Evolutionary conservation across 1,140 invertebrate genomes (phyloP), one percentile per base, ranked within the genome.

Genomic region (Drosophila pseudoananassae): DNA sequence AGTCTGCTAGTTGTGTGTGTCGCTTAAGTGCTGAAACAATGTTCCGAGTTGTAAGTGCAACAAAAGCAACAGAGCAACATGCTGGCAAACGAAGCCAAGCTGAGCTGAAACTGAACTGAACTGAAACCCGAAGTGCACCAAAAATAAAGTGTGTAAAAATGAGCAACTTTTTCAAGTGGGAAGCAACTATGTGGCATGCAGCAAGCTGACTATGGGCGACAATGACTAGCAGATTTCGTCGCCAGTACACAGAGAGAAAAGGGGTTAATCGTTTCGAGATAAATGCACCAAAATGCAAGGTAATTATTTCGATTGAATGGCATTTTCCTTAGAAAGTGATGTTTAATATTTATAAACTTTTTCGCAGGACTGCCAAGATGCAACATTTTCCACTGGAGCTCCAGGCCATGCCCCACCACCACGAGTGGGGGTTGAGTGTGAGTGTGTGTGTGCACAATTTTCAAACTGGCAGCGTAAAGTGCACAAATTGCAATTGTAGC

Each of bases 11-110:
- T 74, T 78, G 75, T 78, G 83, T 85, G 81, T 87, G 83, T 88
- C 83, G 83, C 83, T 83, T 88, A 88, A 88, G 83, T 88, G 83
- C 78, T 88, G 83, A 88, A 88, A 88, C 83, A 88, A 89, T 88
- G 83, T 88, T 88, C 76, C 84, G 76, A 88, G 78, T 88, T 88
- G 83, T 87, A 87, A 87, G 83, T 83, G 83, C 83, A 87, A 74
- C 81, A 75, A 76, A 76, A 59, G 51, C 76, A 66, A 54, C 50
- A 38, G 58, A 55, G 58, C 60, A 77, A 61, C 69, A 68, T 70
- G 55, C 57, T 53, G 64, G 63, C 20, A 57, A 66, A 52, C 59
- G 63, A 65, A 66, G 63, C 63, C 63, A 64, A 69, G 25, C 63
- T 50, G 31, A 56, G 31, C 58, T 40, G 33, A 63, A 45, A 7